Evolutionary conservation across 2,797 vertebrate genomes (phyloP).

Genomic region (Takifugu rubripes): DNA sequence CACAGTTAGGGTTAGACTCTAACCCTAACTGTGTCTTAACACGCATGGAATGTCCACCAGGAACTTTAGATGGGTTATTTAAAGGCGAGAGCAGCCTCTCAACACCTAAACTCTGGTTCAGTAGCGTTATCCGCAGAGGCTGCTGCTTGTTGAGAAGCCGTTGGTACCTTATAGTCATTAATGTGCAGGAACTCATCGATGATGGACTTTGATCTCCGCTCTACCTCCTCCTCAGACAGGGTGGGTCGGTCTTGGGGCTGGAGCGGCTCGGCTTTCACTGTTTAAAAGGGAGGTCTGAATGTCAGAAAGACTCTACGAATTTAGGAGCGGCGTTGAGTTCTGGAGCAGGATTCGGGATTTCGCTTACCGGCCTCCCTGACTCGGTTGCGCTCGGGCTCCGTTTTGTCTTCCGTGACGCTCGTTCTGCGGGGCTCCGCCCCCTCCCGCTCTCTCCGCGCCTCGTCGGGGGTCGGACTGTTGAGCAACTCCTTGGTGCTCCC

Average conservation of each 20-base stretch:
- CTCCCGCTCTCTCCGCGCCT: conserved; percentile 75
- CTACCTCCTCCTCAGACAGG: conserved; percentile 86
- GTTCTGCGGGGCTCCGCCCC: conserved; percentile 76
- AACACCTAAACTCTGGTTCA: too few species aligned
- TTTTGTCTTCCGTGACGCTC: conserved; percentile 82
- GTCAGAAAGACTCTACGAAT: background rate
- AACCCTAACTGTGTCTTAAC: too few species aligned
- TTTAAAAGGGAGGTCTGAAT: conserved; percentile 8
- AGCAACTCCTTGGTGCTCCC: conserved; percentile 85
- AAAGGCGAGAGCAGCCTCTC: too few species aligned
- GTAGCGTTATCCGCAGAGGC: background rate
- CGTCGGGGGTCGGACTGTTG: conserved; percentile 81
- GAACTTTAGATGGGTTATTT: too few species aligned
- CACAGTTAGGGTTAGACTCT: too few species aligned
- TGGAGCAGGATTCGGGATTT: background rate
- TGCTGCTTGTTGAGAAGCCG: background rate
- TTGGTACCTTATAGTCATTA: conserved; percentile 92
- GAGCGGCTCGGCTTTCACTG: conserved; percentile 81
- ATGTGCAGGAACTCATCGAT: conserved; percentile 98
- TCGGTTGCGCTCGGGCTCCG: conserved; percentile 72
- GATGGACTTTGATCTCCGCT: conserved; percentile 91
- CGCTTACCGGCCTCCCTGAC: conserved; percentile 80
- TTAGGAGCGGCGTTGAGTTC: background rate
- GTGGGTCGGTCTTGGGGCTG: conserved; percentile 73
- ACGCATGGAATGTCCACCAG: too few species aligned